Conservation (phyloP, 1,140 invertebrate genomes). For the Ditylenchus dipsaci region DNA sequence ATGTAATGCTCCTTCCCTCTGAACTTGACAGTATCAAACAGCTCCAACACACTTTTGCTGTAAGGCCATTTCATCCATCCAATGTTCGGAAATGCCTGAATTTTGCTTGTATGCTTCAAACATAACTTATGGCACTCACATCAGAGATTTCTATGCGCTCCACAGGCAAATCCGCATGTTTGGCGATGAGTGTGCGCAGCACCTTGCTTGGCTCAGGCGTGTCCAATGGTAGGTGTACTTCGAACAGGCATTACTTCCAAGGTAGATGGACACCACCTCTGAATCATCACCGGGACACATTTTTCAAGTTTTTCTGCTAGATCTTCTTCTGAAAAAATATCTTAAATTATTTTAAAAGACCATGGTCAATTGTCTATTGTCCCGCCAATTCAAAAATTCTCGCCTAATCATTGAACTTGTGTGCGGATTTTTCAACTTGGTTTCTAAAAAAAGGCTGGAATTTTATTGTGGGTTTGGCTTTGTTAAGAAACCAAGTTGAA, state of each 20-base stretch:
- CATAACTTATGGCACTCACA: neutral
- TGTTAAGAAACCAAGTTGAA: no score
- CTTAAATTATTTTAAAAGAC: constrained; percentile 7
- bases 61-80: constrained; percentile 11
- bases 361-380: constrained; percentile 16
- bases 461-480: no score
- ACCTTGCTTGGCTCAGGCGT: neutral
- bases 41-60: constrained; percentile 7
- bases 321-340: neutral
- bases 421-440: no score
- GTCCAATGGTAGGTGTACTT: constrained; percentile 5
- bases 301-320: neutral
- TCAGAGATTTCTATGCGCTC: constrained; percentile 6
- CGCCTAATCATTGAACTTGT: no score
- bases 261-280: constrained; percentile 17
- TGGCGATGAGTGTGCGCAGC: constrained; percentile 5
- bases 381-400: no score
- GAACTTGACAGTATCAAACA: constrained; percentile 1
- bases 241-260: constrained; percentile 19
- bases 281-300: constrained; percentile 3
- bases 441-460: constrained; percentile 6
- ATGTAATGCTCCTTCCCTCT: neutral
- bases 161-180: neutral
- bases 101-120: neutral
- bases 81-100: neutral